Evolutionary conservation across 2,113 vertebrate genomes (phyloP).

Genomic region (Camelus bactrianus): DNA sequence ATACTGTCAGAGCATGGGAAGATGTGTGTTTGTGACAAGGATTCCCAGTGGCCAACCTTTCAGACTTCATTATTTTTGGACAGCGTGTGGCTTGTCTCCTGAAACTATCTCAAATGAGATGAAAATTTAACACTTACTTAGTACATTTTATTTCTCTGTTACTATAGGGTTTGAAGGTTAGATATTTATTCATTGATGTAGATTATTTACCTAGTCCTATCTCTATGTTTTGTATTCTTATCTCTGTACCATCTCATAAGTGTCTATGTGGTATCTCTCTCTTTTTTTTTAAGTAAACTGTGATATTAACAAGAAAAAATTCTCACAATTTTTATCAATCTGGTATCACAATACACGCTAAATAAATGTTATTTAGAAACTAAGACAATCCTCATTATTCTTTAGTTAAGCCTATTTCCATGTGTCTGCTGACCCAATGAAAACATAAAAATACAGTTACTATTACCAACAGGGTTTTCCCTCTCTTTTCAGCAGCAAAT

Average conservation of each 20-base stretch:
- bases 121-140: constrained; percentile 41
- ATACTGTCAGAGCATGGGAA: constrained; percentile 30
- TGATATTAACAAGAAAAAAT: background rate
- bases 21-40: constrained; percentile 1
- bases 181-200: background rate
- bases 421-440: background rate
- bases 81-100: background rate
- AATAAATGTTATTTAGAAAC: background rate
- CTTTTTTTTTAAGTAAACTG: background rate
- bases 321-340: background rate
- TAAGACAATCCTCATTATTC: background rate
- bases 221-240: background rate
- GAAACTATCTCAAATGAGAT: constrained; percentile 48
- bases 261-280: background rate
- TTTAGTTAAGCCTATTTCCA: background rate
- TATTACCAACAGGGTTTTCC: background rate
- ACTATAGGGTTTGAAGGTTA: background rate
- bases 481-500: background rate
- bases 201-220: background rate
- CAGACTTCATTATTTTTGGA: constrained; percentile 65
- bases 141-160: background rate
- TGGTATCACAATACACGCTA: background rate
- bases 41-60: constrained; percentile 55
- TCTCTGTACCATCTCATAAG: background rate
- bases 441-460: background rate